phyloP scores from a whole-genome alignment of 1,140 invertebrate species.

The Pachypeltis micranthus region DNA sequence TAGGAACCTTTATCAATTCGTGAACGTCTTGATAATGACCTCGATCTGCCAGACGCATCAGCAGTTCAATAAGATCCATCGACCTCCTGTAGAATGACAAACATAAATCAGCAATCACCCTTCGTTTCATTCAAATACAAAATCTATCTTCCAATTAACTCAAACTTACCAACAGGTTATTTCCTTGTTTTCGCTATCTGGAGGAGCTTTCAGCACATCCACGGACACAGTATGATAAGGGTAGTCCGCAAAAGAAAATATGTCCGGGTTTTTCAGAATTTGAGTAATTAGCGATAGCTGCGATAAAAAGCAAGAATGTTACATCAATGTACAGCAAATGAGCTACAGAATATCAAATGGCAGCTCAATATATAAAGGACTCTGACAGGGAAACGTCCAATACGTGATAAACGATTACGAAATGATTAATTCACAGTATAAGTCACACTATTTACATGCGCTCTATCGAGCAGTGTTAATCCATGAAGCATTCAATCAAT shows the following conservation, averaged over 20 bases:
- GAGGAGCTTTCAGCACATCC: slow-evolving; percentile 81
- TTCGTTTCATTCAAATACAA: background rate
- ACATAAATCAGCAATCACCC: background rate
- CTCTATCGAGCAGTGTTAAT: too few species aligned
- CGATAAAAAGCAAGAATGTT: too few species aligned
- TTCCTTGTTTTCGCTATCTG: slow-evolving; percentile 86
- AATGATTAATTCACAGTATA: background rate
- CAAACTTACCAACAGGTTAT: slow-evolving; percentile 62
- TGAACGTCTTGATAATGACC: slow-evolving; percentile 60
- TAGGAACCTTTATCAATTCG: slow-evolving; percentile 84
- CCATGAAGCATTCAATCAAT: too few species aligned
- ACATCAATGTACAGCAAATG: too few species aligned
- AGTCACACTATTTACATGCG: too few species aligned
- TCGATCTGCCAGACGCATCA: slow-evolving; percentile 75
- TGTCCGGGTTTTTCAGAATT: slow-evolving; percentile 79
- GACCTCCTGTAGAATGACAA: slow-evolving; percentile 48
- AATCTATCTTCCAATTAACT: slow-evolving; percentile 1
- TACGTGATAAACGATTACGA: background rate
- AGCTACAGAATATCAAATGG: too few species aligned
- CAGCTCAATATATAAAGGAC: too few species aligned
- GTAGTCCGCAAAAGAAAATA: slow-evolving; percentile 90
- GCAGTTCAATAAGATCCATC: slow-evolving; percentile 75
- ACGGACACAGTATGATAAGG: slow-evolving; percentile 71
- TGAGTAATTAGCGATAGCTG: slow-evolving; percentile 76
- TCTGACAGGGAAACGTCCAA: background rate